Evolutionary conservation across 2,113 vertebrate species (phyloP).

Genomic region (Fulmarus glacialis): DNA sequence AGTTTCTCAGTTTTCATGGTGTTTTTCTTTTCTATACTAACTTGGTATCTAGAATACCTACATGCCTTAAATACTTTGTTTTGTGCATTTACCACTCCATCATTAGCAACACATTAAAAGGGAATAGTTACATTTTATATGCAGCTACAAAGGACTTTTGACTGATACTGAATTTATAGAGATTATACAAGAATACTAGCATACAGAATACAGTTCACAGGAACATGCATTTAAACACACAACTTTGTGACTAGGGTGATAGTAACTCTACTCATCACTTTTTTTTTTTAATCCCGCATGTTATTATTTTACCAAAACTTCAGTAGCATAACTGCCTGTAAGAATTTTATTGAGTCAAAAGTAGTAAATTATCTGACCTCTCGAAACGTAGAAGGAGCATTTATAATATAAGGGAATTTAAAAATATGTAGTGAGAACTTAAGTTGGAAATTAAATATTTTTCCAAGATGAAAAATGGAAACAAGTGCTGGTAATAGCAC

Average conservation of each 20-base stretch:
- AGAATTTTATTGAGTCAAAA: constrained; percentile 18
- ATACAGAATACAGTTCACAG: background rate
- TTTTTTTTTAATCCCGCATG: background rate
- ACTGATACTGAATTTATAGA: background rate
- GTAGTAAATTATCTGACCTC: background rate
- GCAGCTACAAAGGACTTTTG: background rate
- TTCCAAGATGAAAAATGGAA: constrained; percentile 36
- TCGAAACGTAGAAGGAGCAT: background rate
- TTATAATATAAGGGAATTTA: constrained; percentile 4
- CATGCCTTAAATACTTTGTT: background rate
- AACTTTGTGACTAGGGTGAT: background rate
- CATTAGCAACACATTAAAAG: background rate
- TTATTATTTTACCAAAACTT: background rate
- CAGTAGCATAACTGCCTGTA: background rate
- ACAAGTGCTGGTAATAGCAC: background rate
- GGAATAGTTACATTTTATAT: background rate
- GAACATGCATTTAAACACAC: background rate
- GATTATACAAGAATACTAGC: background rate
- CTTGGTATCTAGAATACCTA: background rate
- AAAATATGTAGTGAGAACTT: constrained; percentile 36
- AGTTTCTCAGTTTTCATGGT: background rate
- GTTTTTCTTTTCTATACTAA: background rate
- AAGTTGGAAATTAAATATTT: constrained; percentile 19
- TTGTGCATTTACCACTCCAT: background rate
- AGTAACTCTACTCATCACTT: background rate